These are phyloP conservation scores for Eumerus sabulonum DNA, from an alignment of 2,888 invertebrate species.

Conservation along the genomic window DNA sequence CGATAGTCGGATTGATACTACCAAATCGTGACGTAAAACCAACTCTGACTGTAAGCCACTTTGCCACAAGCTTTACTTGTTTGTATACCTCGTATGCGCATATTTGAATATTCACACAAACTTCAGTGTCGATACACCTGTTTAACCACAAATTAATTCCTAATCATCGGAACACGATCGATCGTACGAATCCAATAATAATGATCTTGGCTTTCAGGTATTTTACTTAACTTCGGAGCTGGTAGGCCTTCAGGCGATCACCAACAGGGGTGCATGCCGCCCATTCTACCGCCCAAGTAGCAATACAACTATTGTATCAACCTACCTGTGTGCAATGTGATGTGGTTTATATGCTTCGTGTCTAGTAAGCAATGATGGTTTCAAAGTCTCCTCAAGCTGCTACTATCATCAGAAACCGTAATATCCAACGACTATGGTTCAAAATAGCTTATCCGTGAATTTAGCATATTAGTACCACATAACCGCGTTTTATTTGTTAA, in stretches of 20 bases:
- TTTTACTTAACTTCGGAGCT: slow-evolving; percentile 19
- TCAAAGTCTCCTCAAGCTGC: slow-evolving; percentile 38
- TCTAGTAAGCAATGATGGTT: slow-evolving; percentile 9
- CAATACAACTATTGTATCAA: slow-evolving; percentile 22
- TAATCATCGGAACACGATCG: slow-evolving; percentile 51
- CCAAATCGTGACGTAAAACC: too few species aligned
- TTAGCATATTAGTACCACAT: slow-evolving; percentile 46
- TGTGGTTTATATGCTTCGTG: slow-evolving; percentile 1
- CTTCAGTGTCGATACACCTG: slow-evolving; percentile 34
- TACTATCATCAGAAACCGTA: slow-evolving; percentile 2
- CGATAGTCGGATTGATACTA: too few species aligned
- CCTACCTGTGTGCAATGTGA: slow-evolving; percentile 24
- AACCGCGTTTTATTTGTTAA: slow-evolving; percentile 42
- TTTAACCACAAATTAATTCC: slow-evolving; percentile 43
- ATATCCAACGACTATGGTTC: slow-evolving; percentile 48
- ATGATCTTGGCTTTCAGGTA: slow-evolving; percentile 48
- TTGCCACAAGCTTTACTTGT: not conserved
- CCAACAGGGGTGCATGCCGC: slow-evolving; percentile 12
- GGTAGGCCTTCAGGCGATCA: slow-evolving; percentile 10
- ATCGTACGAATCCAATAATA: slow-evolving; percentile 26
- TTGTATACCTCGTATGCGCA: slow-evolving; percentile 6
- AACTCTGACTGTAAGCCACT: not conserved
- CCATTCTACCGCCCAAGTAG: slow-evolving; percentile 19
- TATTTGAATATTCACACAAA: slow-evolving; percentile 26
- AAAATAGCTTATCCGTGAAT: slow-evolving; percentile 29